These are phyloP conservation scores for Pogonomyrmex californicus DNA, from an alignment of 1,140 invertebrate genomes.

Conservation along the genomic window DNA sequence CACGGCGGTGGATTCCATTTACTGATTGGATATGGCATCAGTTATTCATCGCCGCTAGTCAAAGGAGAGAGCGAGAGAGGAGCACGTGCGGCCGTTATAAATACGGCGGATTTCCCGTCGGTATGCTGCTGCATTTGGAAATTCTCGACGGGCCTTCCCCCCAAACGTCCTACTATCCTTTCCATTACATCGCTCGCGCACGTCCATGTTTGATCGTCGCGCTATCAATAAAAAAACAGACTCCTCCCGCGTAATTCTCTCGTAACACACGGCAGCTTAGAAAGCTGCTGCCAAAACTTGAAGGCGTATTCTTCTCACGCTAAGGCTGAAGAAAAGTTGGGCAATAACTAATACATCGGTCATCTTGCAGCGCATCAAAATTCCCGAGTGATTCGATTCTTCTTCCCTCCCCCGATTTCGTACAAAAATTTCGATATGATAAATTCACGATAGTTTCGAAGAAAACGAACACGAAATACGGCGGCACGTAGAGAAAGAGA, in stretches of 20 bases:
- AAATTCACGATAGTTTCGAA: conserved; percentile 28
- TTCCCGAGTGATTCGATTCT: background rate
- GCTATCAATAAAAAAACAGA: conserved; percentile 57
- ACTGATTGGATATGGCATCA: conserved; percentile 65
- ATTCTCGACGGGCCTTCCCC: conserved; percentile 51
- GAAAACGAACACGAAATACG: background rate
- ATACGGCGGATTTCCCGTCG: conserved; percentile 63
- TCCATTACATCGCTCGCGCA: conserved; percentile 47
- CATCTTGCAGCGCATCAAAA: background rate
- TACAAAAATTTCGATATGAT: conserved; percentile 8
- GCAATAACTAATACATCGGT: conserved; percentile 48
- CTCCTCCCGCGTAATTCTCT: conserved; percentile 6
- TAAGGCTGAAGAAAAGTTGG: conserved; percentile 30
- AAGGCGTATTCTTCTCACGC: conserved; percentile 38
- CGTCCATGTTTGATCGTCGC: conserved; percentile 54
- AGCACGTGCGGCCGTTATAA: conserved; percentile 58
- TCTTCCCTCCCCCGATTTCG: background rate
- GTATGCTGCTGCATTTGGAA: conserved; percentile 54
- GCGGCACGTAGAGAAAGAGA: background rate
- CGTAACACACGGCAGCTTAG: background rate
- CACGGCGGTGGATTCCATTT: conserved; percentile 54
- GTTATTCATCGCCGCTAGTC: conserved; percentile 58
- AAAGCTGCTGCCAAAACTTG: conserved; percentile 3
- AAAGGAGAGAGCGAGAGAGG: conserved; percentile 39
- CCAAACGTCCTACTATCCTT: background rate